Base-by-base conservation (phyloP, 2,797 vertebrate genomes). In the Staurois parvus region DNA sequence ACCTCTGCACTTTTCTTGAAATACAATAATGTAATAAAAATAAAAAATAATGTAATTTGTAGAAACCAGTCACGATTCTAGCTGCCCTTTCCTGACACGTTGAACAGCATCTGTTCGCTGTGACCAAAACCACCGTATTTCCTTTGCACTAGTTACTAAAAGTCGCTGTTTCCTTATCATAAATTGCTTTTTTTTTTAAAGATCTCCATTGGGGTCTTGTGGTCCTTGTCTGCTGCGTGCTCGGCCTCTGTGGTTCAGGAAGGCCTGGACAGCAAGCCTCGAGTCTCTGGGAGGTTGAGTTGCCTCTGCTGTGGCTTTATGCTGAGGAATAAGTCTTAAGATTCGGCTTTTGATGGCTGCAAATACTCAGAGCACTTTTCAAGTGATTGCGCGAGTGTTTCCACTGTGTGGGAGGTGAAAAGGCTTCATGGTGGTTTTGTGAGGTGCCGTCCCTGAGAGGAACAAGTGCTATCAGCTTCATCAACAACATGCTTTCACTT, bases 361-460 rank as follows among this genome's bases (percentile, higher is more conserved):
- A 32, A 37, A 40, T 6, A 21, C 34, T 37, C 32, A 37, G 34
- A 77, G 32, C 59, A 2, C 9, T 21, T 26, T 40, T 28, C 30
- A 15, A 34, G 45, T 32, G 32, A 21, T n/a, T 67, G n/a, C n/a
- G 42, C 4, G 42, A 30, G 77, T 79, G 66, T 84, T 84, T 84
- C 83, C 83, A 84, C 45, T 84, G 75, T 37, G 83, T 84, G 34
- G 83, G 83, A 62, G 83, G 67, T 30, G 30, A 32, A 69, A 13
- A 45, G 62, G 59, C 29, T 76, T 32, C 64, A 76, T 13, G 37
- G 64, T 34, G 74, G 74, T 77, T 83, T 83, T 69, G 13, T 21
- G 62, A 64, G 59, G 59, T 67, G 59, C 56, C n/a, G 45, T 30
- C 48, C 48, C 48, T 3, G 48, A 64, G 59, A 64, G 59, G 56